Conservation (phyloP, 2,113 vertebrate species). For the Lethenteron camtschaticum region DNA sequence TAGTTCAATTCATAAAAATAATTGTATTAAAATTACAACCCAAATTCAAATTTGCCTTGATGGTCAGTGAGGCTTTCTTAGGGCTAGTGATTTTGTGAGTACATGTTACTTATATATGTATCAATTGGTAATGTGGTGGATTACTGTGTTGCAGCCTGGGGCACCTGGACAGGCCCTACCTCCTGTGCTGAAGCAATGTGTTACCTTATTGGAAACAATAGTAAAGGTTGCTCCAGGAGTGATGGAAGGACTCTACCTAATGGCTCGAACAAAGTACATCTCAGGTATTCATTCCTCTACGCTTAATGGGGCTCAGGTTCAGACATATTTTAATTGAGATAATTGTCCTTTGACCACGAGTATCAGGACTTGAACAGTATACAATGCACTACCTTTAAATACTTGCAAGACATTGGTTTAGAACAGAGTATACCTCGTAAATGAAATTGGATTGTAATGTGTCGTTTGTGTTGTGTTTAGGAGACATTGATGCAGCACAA, state of each 20-base stretch:
- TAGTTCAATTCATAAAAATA: too few species aligned
- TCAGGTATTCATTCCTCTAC: conserved; percentile 31
- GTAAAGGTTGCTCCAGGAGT: conserved; percentile 66
- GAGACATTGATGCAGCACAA: conserved; percentile 46
- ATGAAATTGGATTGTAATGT: too few species aligned
- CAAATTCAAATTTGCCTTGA: too few species aligned
- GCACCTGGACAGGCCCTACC: conserved; percentile 37
- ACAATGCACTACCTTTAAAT: too few species aligned
- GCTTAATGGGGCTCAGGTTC: conserved; percentile 5
- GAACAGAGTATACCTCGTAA: too few species aligned
- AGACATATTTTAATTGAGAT: conserved; percentile 8
- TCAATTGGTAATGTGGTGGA: not conserved
- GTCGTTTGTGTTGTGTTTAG: conserved; percentile 15
- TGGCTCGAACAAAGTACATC: conserved; percentile 67
- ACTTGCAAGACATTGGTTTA: too few species aligned
- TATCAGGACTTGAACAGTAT: not conserved
- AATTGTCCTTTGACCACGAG: not conserved
- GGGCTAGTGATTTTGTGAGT: too few species aligned
- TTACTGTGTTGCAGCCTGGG: conserved; percentile 27
- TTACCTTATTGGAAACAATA: conserved; percentile 54
- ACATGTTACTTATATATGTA: too few species aligned
- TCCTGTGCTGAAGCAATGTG: conserved; percentile 49
- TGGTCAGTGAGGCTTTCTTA: too few species aligned
- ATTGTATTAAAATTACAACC: too few species aligned
- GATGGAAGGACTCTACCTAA: conserved; percentile 46